Conservation (phyloP, 1,140 invertebrate species). For the Neuroterus valhalla region DNA sequence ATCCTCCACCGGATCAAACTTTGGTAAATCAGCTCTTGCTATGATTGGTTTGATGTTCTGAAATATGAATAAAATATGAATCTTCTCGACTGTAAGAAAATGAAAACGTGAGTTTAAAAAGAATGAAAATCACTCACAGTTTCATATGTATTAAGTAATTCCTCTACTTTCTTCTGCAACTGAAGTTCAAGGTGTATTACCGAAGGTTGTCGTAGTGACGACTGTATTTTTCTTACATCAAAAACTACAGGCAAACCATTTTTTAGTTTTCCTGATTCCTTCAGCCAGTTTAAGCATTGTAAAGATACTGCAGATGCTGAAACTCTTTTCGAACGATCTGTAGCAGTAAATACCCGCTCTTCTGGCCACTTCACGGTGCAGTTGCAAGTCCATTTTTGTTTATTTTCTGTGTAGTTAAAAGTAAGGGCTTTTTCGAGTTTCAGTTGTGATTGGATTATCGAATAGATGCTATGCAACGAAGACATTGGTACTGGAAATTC, state of each 20-base stretch:
- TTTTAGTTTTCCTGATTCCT: constrained; percentile 47
- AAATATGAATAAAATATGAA: constrained; percentile 31
- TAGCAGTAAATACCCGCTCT: constrained; percentile 48
- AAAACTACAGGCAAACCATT: constrained; percentile 33
- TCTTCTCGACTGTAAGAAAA: background rate
- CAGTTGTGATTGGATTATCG: constrained; percentile 45
- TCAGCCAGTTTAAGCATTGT: constrained; percentile 62
- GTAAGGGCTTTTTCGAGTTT: constrained; percentile 36
- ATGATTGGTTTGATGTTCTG: constrained; percentile 45
- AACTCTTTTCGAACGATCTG: constrained; percentile 47
- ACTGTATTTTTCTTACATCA: constrained; percentile 45
- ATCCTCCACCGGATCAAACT: background rate
- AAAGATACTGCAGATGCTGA: constrained; percentile 47
- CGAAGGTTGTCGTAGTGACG: background rate
- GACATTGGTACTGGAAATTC: constrained; percentile 43
- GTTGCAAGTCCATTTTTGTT: constrained; percentile 45
- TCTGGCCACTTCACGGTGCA: constrained; percentile 63
- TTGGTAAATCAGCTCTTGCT: constrained; percentile 1
- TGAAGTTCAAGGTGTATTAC: constrained; percentile 48
- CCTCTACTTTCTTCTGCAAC: constrained; percentile 44
- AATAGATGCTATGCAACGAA: constrained; percentile 47
- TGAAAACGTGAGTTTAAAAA: too few relatives aligned
- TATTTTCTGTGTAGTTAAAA: background rate
- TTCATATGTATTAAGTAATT: constrained; percentile 54
- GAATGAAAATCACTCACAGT: constrained; percentile 39